Percentiles rank a stretch among this genome's conserved stretches.
Evolutionary conservation across 2,797 vertebrate species (phyloP).

Genomic region (Crenuchus spilurus): DNA sequence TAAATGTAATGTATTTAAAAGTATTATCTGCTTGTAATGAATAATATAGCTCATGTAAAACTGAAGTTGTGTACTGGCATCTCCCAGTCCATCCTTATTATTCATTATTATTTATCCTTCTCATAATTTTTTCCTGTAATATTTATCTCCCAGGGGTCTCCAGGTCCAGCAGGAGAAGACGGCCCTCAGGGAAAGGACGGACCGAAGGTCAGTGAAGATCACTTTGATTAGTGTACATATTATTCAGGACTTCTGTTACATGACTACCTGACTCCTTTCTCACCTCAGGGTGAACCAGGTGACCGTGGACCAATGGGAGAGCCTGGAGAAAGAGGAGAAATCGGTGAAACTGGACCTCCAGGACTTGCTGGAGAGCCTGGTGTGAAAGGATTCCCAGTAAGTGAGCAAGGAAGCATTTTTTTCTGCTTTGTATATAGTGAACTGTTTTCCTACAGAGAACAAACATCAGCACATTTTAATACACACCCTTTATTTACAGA

Average conservation of each 20-base stretch:
- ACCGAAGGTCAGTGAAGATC: conserved; percentile 80
- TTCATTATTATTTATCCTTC: no score
- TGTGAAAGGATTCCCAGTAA: conserved; percentile 84
- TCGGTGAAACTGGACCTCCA: conserved; percentile 78
- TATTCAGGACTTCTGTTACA: background rate
- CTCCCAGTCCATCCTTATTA: no score
- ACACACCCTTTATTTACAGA: no score
- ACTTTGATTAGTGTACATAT: background rate
- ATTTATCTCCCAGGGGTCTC: conserved; percentile 80
- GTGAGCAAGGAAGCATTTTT: conserved; percentile 45
- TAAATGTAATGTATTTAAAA: no score
- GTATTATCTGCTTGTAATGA: no score
- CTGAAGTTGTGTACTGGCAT: no score
- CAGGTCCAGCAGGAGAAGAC: conserved; percentile 89
- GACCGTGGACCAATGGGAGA: conserved; percentile 85
- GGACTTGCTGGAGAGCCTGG: conserved; percentile 83
- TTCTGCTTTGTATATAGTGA: background rate
- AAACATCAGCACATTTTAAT: no score
- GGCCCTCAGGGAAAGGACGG: conserved; percentile 94
- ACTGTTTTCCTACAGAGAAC: no score
- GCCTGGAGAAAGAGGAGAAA: conserved; percentile 85
- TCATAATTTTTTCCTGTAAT: conserved; percentile 13
- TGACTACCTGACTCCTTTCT: background rate
- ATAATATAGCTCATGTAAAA: no score
- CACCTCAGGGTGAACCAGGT: conserved; percentile 84